These are phyloP conservation scores for Euura lappo DNA, from an alignment of 1,140 invertebrate species.

Conservation along the genomic window DNA sequence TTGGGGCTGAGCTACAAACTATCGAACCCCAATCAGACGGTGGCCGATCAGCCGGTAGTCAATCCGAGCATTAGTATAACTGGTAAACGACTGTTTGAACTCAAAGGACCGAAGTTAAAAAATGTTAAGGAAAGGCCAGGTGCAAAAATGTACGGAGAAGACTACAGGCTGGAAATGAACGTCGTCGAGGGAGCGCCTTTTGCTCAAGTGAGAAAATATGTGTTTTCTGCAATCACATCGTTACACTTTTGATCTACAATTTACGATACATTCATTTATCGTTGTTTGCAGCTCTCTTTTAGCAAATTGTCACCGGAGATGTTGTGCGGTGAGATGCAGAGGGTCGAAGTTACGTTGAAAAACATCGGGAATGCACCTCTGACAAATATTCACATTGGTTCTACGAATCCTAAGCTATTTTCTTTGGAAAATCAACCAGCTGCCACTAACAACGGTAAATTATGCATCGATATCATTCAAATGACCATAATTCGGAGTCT, in stretches of 20 bases:
- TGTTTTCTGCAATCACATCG: slow-evolving; percentile 14
- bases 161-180: slow-evolving; percentile 69
- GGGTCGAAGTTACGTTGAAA: slow-evolving; percentile 69
- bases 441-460: slow-evolving; percentile 49
- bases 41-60: slow-evolving; percentile 41
- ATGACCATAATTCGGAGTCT: no score
- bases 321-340: slow-evolving; percentile 76
- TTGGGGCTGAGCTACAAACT: slow-evolving; percentile 49
- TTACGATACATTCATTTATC: slow-evolving; percentile 15
- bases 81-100: slow-evolving; percentile 70
- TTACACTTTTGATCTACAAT: slow-evolving; percentile 12
- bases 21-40: slow-evolving; percentile 45
- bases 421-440: slow-evolving; percentile 59
- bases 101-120: slow-evolving; percentile 56
- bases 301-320: slow-evolving; percentile 71
- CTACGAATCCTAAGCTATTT: slow-evolving; percentile 73
- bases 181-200: slow-evolving; percentile 74
- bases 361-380: slow-evolving; percentile 74
- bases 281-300: slow-evolving; percentile 68
- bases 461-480: slow-evolving; percentile 34
- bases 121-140: slow-evolving; percentile 56
- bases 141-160: slow-evolving; percentile 55
- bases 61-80: slow-evolving; percentile 56
- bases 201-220: slow-evolving; percentile 66
- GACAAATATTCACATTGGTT: slow-evolving; percentile 70